phyloP scores from a whole-genome alignment of 2,797 vertebrate genomes.

The Okamejei kenojei region DNA sequence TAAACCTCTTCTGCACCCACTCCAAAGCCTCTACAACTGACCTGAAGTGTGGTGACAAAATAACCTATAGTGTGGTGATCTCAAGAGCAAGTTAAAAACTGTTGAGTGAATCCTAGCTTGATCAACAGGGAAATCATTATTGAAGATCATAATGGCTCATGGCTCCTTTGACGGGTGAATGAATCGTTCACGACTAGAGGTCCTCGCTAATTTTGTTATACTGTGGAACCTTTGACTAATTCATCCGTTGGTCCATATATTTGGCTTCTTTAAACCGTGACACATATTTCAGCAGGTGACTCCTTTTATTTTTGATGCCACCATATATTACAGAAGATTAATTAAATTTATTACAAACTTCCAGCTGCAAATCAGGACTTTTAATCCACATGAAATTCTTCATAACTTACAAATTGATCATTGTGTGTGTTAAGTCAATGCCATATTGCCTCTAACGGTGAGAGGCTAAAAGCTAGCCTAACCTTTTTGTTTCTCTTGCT shows the following conservation, averaged over 20 bases:
- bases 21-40: too few relatives aligned
- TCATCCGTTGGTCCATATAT: not conserved
- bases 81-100: too few relatives aligned
- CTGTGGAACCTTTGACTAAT: not conserved
- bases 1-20: too few relatives aligned
- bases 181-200: not conserved
- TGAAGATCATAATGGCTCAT: not conserved
- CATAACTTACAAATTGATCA: not conserved
- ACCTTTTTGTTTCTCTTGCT: conserved; percentile 11
- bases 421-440: conserved; percentile 46
- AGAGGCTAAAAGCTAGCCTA: not conserved
- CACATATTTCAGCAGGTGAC: too few relatives aligned
- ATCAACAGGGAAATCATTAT: not conserved
- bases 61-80: too few relatives aligned
- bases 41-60: too few relatives aligned
- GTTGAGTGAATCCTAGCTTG: not conserved
- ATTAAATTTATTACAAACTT: too few relatives aligned
- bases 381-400: too few relatives aligned
- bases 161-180: not conserved
- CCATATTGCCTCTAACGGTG: conserved; percentile 27
- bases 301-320: too few relatives aligned
- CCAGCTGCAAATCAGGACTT: too few relatives aligned
- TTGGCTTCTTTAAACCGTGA: too few relatives aligned
- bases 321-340: too few relatives aligned
- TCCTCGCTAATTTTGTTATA: not conserved